phyloP scores from a whole-genome alignment of 2,113 vertebrate species.

The Rhinogobius similis region DNA sequence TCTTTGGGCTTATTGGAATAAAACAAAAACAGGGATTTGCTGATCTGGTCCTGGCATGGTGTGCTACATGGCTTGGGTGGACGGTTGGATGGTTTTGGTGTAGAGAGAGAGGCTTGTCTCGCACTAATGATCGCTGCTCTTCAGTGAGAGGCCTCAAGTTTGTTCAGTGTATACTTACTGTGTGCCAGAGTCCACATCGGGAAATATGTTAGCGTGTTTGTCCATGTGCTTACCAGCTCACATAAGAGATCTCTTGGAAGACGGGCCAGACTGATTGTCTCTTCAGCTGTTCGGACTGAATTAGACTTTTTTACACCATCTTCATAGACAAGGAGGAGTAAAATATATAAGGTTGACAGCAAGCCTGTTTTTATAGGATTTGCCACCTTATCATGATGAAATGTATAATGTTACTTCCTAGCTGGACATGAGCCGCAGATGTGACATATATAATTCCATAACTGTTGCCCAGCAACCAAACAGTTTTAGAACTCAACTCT shows the following conservation, averaged over 20 bases:
- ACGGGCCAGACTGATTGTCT: conserved; percentile 5
- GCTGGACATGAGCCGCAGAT: too few relatives aligned
- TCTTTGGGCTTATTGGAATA: conserved; percentile 58
- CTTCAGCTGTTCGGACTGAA: background rate
- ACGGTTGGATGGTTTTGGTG: conserved; percentile 52
- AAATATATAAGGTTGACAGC: background rate
- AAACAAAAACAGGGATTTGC: conserved; percentile 61
- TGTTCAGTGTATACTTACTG: conserved; percentile 20
- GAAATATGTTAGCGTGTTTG: conserved; percentile 7
- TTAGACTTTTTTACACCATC: background rate
- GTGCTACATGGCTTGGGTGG: conserved; percentile 42
- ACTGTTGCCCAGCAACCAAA: too few relatives aligned
- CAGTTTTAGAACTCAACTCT: too few relatives aligned
- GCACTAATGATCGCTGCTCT: conserved; percentile 40
- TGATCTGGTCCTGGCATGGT: conserved; percentile 45
- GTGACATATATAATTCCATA: too few relatives aligned
- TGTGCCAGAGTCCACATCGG: conserved; percentile 29
- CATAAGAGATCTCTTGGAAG: conserved; percentile 20
- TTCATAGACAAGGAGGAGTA: background rate
- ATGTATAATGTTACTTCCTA: too few relatives aligned
- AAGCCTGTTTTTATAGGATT: background rate
- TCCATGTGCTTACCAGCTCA: conserved; percentile 25
- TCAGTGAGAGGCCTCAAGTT: conserved; percentile 23
- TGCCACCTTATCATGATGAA: too few relatives aligned
- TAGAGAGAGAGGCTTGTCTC: conserved; percentile 30